Base-by-base conservation (phyloP, 2,797 vertebrate genomes). In the Falco berigora region DNA sequence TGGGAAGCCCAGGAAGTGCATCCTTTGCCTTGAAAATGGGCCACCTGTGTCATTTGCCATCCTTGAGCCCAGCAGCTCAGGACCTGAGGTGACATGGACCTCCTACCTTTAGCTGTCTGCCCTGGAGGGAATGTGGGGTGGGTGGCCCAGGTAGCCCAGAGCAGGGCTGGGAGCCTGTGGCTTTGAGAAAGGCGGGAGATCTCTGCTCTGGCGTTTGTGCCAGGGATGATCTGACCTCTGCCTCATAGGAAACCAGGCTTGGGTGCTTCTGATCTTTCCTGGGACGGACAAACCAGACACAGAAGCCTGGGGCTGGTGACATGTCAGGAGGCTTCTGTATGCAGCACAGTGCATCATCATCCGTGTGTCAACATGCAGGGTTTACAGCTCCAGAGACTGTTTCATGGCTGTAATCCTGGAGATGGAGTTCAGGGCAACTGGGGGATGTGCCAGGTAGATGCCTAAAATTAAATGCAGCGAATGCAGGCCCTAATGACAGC, bases 331-430 rank as follows among this genome's bases (percentile, higher is more conserved):
- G 53, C 30, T 73, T 84, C 64, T 40, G 28, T 38, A 64, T 68
- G 38, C 58, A 64, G 30, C 38, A 14, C 15, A 32, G 34, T 15
- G n/a, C 0, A 0, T 78, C 55, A 38, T 34, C 59, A 62, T 44
- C 19, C 0, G 2, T 30, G 67, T 0, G 0, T 66, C 63, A 79
- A 67, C 44, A 34, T 0, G 1, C 22, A 53, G 25, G 23, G 28
- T 13, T 83, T 69, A 14, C 16, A 75, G 34, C 63, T 85, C 38
- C 67, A 69, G 46, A 47, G 46, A 15, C 27, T 16, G 14, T 28
- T 87, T 62, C 28, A 9, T 21, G 56, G 74, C 77, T 16, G 9
- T 20, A 64, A 50, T 38, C 38, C 74, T 2, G 0, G 46, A 90
- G 32, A 59, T 83, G 22, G 46, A 49, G 32, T 34, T 58, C 13